Percentiles rank a stretch among this genome's conserved stretches.
These are phyloP conservation scores for Diadegma fenestrale DNA, from an alignment of 2,888 invertebrate species.

Conservation along the genomic window DNA sequence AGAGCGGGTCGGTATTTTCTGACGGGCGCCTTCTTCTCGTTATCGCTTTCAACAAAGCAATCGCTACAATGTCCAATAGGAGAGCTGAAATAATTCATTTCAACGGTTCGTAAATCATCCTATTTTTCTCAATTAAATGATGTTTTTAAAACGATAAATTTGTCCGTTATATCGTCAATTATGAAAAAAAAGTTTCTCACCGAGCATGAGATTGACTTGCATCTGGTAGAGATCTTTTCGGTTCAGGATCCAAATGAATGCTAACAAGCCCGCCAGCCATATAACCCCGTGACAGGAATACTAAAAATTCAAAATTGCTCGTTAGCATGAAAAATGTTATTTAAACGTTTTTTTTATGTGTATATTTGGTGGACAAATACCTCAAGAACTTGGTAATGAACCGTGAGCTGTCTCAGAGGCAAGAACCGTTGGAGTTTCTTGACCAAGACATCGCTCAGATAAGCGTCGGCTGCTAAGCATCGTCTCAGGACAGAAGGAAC, in stretches of 20 bases:
- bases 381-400: slow-evolving; percentile 86
- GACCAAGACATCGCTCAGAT: slow-evolving; percentile 83
- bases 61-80: slow-evolving; percentile 91
- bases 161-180: neutral
- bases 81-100: slow-evolving; percentile 88
- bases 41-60: slow-evolving; percentile 92
- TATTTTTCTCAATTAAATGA: neutral
- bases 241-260: slow-evolving; percentile 91
- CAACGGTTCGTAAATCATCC: neutral
- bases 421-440: slow-evolving; percentile 78
- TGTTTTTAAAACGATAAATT: neutral
- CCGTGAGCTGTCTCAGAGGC: slow-evolving; percentile 80
- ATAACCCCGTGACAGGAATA: slow-evolving; percentile 95
- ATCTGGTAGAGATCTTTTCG: slow-evolving; percentile 90
- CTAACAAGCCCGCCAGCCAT: slow-evolving; percentile 92
- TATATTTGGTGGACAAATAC: slow-evolving; percentile 73
- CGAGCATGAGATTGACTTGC: slow-evolving; percentile 94
- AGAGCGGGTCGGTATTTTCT: slow-evolving; percentile 88
- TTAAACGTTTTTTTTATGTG: no score
- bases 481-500: slow-evolving; percentile 78
- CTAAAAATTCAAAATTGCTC: slow-evolving; percentile 84
- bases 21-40: slow-evolving; percentile 92
- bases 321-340: neutral
- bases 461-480: slow-evolving; percentile 81
- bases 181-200: slow-evolving; percentile 85